A percentile compares a stretch with the other conserved stretches of the same genome.
Evolutionary conservation across 2,888 invertebrate genomes (phyloP).

Genomic region (Pheosia gnoma): DNA sequence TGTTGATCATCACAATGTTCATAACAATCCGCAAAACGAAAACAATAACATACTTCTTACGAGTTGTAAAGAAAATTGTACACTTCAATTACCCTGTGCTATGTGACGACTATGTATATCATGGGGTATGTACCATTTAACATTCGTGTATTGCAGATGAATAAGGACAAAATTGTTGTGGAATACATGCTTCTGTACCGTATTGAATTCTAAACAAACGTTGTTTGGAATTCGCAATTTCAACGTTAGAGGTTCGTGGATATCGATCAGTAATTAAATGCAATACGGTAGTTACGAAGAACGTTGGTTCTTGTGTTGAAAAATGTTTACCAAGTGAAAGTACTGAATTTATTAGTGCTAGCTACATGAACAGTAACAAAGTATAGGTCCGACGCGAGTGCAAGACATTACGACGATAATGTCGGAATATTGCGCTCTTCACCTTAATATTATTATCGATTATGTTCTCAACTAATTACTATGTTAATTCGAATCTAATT

Average conservation of each 20-base stretch:
- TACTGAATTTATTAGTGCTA: constrained; percentile 36
- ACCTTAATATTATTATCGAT: neutral
- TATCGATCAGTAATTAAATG: constrained; percentile 30
- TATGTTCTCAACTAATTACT: neutral
- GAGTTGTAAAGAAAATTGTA: constrained; percentile 47
- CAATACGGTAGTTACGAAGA: constrained; percentile 28
- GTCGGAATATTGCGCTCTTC: constrained; percentile 39
- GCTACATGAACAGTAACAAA: constrained; percentile 5
- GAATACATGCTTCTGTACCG: constrained; percentile 29
- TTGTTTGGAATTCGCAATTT: constrained; percentile 10
- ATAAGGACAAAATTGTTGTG: constrained; percentile 11
- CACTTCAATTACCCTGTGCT: constrained; percentile 54
- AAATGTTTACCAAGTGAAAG: constrained; percentile 53
- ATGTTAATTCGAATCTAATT: neutral
- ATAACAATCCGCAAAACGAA: constrained; percentile 50
- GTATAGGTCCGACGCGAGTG: constrained; percentile 21
- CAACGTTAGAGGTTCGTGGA: constrained; percentile 13
- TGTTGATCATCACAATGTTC: constrained; percentile 44
- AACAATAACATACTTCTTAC: constrained; percentile 38
- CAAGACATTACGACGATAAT: constrained; percentile 42
- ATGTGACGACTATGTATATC: constrained; percentile 40
- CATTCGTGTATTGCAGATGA: neutral
- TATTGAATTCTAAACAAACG: constrained; percentile 8
- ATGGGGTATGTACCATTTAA: constrained; percentile 44
- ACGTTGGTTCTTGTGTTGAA: constrained; percentile 29